Evolutionary conservation across 2,888 invertebrate species (phyloP).

Genomic region (Heliconius ethilla): DNA sequence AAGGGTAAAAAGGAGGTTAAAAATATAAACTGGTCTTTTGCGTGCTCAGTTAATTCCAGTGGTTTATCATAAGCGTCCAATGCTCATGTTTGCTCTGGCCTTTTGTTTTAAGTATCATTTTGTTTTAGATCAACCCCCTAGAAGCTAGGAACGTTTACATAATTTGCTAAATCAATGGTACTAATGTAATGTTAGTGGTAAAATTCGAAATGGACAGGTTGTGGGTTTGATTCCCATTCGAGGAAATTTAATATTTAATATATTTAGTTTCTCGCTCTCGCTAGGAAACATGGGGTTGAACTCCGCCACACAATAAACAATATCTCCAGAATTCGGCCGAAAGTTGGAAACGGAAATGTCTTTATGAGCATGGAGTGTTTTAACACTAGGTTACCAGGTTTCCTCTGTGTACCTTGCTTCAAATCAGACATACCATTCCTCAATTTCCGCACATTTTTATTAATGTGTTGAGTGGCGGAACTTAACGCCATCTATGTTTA

Average conservation of each 20-base stretch:
- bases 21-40: conserved; percentile 47
- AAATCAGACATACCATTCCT: too few relatives aligned
- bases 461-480: too few relatives aligned
- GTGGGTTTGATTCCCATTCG: too few relatives aligned
- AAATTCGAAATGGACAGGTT: not conserved
- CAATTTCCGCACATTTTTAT: too few relatives aligned
- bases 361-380: not conserved
- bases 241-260: too few relatives aligned
- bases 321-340: not conserved
- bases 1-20: conserved; percentile 62
- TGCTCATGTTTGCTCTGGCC: conserved; percentile 23
- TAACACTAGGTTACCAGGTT: not conserved
- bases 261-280: too few relatives aligned
- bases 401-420: too few relatives aligned
- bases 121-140: not conserved
- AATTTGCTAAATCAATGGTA: not conserved
- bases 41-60: conserved; percentile 41
- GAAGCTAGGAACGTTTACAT: not conserved
- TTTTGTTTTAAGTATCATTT: conserved; percentile 19
- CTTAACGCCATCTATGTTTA: too few relatives aligned
- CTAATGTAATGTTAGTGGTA: not conserved
- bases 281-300: too few relatives aligned
- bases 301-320: not conserved
- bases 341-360: not conserved
- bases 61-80: conserved; percentile 36